Evolutionary conservation across 2,797 vertebrate genomes (phyloP), one percentile per base, ranked within the genome.

Genomic region (Fistularia tabacaria): DNA sequence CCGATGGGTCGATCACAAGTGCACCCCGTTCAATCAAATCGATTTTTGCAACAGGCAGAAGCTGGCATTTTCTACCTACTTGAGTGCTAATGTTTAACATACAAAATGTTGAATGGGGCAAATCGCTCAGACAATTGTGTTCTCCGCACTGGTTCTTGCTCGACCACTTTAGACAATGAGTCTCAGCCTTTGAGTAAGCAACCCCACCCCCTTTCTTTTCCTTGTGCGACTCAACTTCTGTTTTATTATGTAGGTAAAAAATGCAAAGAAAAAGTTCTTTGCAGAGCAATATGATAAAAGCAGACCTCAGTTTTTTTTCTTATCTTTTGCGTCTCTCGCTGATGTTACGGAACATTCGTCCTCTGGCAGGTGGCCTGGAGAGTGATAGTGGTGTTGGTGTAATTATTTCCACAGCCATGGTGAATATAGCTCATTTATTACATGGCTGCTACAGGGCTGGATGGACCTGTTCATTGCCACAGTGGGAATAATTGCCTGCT

Each of bases 401-500:
- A 54, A 65, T 78, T 73, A 57, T 73, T 74, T 67, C 46, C 53
- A 37, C 61, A 64, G 69, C 50, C 13, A 49, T 57, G 58, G 61
- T 59, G 53, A 59, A 49, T 68, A 64, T 54, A 59, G 71, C 71
- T 81, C 55, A 65, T 71, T 62, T 71, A 60, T 76, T 59, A 64
- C 57, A 49, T 9, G 39, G 39, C 64, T 12, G 64, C 61, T 14
- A 10, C 47, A 42, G 64, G 63, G 60, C 55, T 59, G 14, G 46
- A 66, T 59, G 60, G 51, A 38, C 63, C 69, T 47, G 59, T 49
- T 39, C 36, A 10, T 46, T 46, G 39, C 50, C 47, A 43, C 12
- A 62, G 64, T 62, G 14, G n/a, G 52, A 62, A 50, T 84, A 78
- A 86, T 78, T 75, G 62, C 69, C 66, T 63, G n/a, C 59, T 60